A percentile compares a stretch with the other conserved stretches of the same genome.
Conservation (phyloP, 1,140 invertebrate species). For the Hetaerina americana region DNA sequence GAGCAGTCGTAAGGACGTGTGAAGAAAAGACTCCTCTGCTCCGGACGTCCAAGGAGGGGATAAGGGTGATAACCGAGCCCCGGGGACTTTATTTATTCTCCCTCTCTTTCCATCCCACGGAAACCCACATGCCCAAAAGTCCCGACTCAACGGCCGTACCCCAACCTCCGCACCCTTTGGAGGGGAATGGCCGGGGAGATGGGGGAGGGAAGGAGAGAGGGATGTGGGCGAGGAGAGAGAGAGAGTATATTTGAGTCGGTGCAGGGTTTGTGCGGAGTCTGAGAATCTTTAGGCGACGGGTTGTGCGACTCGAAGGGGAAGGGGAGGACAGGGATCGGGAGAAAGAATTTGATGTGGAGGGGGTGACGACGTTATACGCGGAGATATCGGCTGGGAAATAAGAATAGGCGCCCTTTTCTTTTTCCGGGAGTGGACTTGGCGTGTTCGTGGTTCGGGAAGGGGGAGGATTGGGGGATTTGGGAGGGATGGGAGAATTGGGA, state of each 20-base stretch:
- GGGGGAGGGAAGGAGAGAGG: not conserved
- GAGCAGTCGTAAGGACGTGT: not conserved
- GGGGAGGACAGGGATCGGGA: too few species aligned
- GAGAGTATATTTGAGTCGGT: not conserved
- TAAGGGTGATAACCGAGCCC: not conserved
- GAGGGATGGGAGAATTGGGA: not conserved
- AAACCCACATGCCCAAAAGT: not conserved
- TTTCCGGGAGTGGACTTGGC: not conserved
- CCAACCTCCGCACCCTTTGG: not conserved
- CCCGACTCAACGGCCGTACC: not conserved
- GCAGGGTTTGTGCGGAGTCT: not conserved
- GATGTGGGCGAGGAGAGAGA: not conserved
- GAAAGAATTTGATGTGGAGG: too few species aligned
- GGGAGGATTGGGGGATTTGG: not conserved
- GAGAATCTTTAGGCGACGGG: too few species aligned
- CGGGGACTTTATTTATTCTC: not conserved
- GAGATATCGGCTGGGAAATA: too few species aligned
- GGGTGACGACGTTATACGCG: too few species aligned
- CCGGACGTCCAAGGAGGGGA: not conserved
- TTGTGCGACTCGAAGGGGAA: too few species aligned
- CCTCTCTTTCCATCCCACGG: not conserved
- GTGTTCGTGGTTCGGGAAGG: not conserved
- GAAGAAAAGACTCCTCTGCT: not conserved
- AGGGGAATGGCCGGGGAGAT: not conserved
- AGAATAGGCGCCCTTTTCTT: too few species aligned